Evolutionary conservation across 1,140 invertebrate genomes (phyloP).

Genomic region (Dendrolimus kikuchii): DNA sequence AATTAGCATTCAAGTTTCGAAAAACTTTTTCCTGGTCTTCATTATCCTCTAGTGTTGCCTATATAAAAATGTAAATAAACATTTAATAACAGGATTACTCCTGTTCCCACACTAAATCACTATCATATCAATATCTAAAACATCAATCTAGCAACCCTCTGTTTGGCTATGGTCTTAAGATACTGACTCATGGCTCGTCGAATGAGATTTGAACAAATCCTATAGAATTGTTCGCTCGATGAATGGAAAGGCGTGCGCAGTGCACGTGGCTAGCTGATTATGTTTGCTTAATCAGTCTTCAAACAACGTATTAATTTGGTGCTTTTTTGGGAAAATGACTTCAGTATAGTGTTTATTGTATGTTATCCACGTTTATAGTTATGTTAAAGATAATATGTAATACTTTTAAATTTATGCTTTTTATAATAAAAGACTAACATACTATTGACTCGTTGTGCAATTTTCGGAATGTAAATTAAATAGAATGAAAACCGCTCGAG

Average conservation of each 20-base stretch:
- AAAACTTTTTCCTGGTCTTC: too few relatives aligned
- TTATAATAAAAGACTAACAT: too few relatives aligned
- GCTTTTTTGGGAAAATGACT: slow-evolving; percentile 54
- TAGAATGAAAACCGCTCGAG: too few relatives aligned
- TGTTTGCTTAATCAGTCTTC: slow-evolving; percentile 66
- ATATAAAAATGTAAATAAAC: neutral
- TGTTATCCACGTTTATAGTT: slow-evolving; percentile 8
- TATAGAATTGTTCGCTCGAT: slow-evolving; percentile 35
- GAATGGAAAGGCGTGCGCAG: slow-evolving; percentile 43
- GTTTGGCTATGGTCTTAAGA: slow-evolving; percentile 66
- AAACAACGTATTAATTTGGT: slow-evolving; percentile 71
- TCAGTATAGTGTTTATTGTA: slow-evolving; percentile 24
- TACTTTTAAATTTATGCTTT: too few relatives aligned
- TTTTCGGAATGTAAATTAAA: too few relatives aligned
- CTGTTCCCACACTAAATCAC: slow-evolving; percentile 66
- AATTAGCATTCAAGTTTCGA: too few relatives aligned
- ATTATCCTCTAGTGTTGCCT: too few relatives aligned
- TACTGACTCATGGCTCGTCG: slow-evolving; percentile 39
- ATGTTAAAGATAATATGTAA: too few relatives aligned
- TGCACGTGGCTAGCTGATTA: slow-evolving; percentile 60
- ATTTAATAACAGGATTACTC: slow-evolving; percentile 41
- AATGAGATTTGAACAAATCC: slow-evolving; percentile 65
- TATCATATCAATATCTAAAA: slow-evolving; percentile 70
- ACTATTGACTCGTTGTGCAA: too few relatives aligned
- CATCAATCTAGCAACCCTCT: slow-evolving; percentile 61